Percentiles rank a stretch among this genome's conserved stretches.
phyloP scores from a whole-genome alignment of 1,140 invertebrate genomes.

The Propsilocerus akamusi region DNA sequence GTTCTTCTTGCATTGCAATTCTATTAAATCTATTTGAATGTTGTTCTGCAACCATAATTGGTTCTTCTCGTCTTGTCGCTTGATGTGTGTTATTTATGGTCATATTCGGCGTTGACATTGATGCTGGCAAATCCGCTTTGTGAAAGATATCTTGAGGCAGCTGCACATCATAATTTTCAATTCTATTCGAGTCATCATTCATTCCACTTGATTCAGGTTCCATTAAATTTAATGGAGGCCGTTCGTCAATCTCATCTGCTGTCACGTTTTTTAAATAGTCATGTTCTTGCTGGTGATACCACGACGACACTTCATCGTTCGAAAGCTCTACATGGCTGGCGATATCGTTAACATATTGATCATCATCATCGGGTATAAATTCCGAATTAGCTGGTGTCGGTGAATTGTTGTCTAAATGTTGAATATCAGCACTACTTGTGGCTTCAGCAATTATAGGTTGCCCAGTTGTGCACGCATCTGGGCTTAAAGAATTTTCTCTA shows the following conservation, averaged over 20 bases:
- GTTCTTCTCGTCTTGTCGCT: neutral
- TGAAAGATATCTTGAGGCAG: neutral
- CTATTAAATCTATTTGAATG: neutral
- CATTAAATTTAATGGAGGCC: no score
- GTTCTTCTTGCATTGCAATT: neutral
- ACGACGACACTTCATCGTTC: neutral
- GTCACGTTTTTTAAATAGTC: neutral
- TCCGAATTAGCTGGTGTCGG: neutral
- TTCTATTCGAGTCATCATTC: neutral
- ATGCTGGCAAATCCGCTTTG: neutral
- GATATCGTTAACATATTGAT: no score
- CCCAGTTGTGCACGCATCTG: no score
- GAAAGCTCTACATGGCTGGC: neutral
- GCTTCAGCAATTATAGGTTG: neutral
- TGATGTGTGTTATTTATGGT: neutral
- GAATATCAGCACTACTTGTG: neutral
- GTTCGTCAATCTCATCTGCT: no score
- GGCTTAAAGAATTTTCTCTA: no score
- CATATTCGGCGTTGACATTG: neutral
- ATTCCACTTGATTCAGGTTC: slow-evolving; percentile 1
- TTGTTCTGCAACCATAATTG: neutral
- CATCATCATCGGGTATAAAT: neutral
- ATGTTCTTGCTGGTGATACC: neutral
- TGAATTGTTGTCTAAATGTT: neutral
- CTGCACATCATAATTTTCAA: neutral